These are phyloP conservation scores for Grantiella picta DNA, from an alignment of 2,113 vertebrate species.

Conservation along the genomic window DNA sequence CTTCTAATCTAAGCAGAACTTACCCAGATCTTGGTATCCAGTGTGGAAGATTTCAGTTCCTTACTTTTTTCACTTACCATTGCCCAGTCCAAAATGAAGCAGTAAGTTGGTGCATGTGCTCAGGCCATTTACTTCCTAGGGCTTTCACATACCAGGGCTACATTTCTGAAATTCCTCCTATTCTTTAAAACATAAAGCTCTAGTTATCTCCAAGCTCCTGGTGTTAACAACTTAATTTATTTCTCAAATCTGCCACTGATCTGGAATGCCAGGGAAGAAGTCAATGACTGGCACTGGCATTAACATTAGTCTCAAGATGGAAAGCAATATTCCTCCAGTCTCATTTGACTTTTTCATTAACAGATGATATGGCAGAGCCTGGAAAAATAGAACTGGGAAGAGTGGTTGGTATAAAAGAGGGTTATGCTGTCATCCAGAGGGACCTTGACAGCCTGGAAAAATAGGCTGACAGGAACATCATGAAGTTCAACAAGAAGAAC, in stretches of 20 bases:
- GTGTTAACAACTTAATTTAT: background rate
- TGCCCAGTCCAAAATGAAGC: background rate
- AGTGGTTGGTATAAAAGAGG: background rate
- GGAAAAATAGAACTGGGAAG: no score
- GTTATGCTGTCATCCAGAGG: background rate
- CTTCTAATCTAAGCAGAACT: background rate
- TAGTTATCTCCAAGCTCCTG: background rate
- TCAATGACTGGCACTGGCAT: background rate
- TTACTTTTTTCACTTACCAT: background rate
- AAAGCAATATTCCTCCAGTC: background rate
- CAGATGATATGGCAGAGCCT: background rate
- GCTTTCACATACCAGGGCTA: background rate
- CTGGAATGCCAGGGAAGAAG: background rate
- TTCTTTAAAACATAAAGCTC: slow-evolving; percentile 14
- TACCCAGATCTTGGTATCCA: background rate
- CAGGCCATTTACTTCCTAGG: background rate
- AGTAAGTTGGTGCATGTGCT: background rate
- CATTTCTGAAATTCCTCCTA: slow-evolving; percentile 38
- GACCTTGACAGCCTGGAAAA: background rate
- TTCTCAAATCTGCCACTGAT: background rate
- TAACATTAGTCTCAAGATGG: background rate
- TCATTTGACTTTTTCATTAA: background rate
- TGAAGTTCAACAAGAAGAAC: background rate
- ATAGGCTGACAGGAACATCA: background rate
- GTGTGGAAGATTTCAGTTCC: background rate